Evolutionary conservation across 2,888 invertebrate species (phyloP), one percentile per base, ranked within the genome.

Genomic region (Neoaliturus tenellus): DNA sequence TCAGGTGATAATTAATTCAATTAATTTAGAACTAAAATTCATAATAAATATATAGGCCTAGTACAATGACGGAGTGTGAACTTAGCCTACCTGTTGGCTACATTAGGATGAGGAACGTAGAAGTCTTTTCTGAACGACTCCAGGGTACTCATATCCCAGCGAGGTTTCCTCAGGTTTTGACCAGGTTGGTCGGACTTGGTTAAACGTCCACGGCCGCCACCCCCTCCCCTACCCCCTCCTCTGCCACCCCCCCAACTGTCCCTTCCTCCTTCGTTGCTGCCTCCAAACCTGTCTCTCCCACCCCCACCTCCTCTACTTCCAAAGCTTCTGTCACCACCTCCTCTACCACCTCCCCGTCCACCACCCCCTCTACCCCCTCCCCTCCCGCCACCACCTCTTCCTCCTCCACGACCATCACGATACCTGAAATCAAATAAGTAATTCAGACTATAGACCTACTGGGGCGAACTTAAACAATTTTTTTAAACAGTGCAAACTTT

Each of bases 51-150:
- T n/a, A n/a, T n/a, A n/a, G n/a, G n/a, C n/a, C n/a, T n/a, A n/a
- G n/a, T n/a, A n/a, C n/a, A n/a, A n/a, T n/a, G n/a, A n/a, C n/a
- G n/a, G n/a, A n/a, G n/a, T n/a, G n/a, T n/a, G n/a, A n/a, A n/a
- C n/a, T n/a, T n/a, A n/a, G 12, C 39, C n/a, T 35, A 88, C 88
- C 87, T 86, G 67, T 92, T 92, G 71, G 93, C 90, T 0, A 97
- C 96, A 87, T 94, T 93, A 0, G 94, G 93, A 89, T 96, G 96
- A 5, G 98, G 98, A 51, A 95, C 93, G 89, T 98, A 99, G 89
- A 98, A 98, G 91, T 98, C 97, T 91, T 99, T 99, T 89, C 97
- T 94, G 91, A 99, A 98, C 0, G 97, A 96, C 55, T 95, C 95
- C 23, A 99, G 91, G 48, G 93, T 92, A 20, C 94, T 93, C 88